These are phyloP conservation scores for Nothoprocta pentlandii DNA, from an alignment of 2,113 vertebrate species.

Conservation along the genomic window DNA sequence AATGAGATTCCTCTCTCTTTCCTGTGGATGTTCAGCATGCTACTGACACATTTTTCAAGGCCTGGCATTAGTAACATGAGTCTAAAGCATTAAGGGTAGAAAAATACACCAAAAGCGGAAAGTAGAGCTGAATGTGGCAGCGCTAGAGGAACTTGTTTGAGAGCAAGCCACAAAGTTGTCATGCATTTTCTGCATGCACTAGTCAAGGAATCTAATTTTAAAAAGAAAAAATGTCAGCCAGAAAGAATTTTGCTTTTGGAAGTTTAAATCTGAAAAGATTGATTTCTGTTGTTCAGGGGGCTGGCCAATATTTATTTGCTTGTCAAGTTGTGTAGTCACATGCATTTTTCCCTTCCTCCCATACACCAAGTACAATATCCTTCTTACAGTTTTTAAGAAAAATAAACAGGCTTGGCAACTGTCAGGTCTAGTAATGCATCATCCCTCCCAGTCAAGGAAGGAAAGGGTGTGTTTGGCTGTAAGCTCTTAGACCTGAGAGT, in stretches of 20 bases:
- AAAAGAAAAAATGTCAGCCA: background rate
- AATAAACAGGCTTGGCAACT: background rate
- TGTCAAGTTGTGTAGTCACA: background rate
- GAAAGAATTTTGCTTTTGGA: background rate
- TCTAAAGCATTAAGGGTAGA: background rate
- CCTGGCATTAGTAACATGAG: background rate
- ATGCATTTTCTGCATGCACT: background rate
- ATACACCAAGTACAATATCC: background rate
- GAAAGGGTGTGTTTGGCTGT: background rate
- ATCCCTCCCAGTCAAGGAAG: background rate
- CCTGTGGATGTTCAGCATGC: background rate
- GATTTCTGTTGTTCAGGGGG: background rate
- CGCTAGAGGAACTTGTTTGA: background rate
- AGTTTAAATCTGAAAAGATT: background rate
- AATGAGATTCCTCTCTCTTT: slow-evolving; percentile 6
- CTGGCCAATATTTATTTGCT: background rate
- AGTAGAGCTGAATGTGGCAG: background rate
- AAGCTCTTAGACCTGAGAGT: background rate
- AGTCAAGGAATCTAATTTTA: background rate
- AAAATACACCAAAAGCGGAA: background rate
- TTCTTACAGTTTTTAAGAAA: background rate
- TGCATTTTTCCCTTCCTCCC: background rate
- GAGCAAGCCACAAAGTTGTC: background rate
- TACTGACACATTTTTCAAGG: background rate
- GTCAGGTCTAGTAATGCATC: background rate